phyloP scores from a whole-genome alignment of 2,888 invertebrate genomes.

The Boloria euphrosyne region DNA sequence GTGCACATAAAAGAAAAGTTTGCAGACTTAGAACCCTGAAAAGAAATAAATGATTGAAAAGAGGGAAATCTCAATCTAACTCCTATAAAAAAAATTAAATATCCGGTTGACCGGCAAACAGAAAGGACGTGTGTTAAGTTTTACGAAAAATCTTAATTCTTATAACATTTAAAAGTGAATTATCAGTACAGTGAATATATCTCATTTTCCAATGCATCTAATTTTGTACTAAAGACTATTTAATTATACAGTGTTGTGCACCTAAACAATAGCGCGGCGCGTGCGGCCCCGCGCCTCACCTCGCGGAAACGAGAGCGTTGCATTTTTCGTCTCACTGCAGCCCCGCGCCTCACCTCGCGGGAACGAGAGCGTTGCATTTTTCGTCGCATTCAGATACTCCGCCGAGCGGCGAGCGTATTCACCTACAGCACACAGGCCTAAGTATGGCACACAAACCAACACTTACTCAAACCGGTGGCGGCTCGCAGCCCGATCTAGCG shows the following conservation, averaged over 20 bases:
- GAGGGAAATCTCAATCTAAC: too few species aligned
- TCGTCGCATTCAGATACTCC: slow-evolving; percentile 2
- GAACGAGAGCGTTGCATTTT: slow-evolving; percentile 16
- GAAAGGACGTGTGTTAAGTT: slow-evolving; percentile 13
- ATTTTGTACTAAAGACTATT: slow-evolving; percentile 9
- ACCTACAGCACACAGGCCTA: slow-evolving; percentile 9
- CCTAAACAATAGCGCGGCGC: slow-evolving; percentile 7
- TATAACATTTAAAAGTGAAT: slow-evolving; percentile 3
- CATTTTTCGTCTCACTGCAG: too few species aligned
- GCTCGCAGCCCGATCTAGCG: slow-evolving; percentile 11
- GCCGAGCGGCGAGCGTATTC: slow-evolving; percentile 5
- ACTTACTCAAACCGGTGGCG: slow-evolving; percentile 3
- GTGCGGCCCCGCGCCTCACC: slow-evolving; percentile 10
- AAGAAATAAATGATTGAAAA: too few species aligned
- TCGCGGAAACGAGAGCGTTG: too few species aligned
- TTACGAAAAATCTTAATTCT: slow-evolving; percentile 10
- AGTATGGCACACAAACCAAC: slow-evolving; percentile 2
- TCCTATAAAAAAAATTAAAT: too few species aligned
- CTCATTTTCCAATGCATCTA: slow-evolving; percentile 1
- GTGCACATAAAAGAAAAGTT: too few species aligned
- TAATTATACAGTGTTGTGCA: slow-evolving; percentile 5
- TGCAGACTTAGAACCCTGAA: too few species aligned
- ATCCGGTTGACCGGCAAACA: slow-evolving; percentile 5
- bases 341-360: slow-evolving; percentile 12
- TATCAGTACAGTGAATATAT: slow-evolving; percentile 12